Base-by-base conservation (phyloP, 92 coral and sea anemone species). In the Porites lobata region DNA sequence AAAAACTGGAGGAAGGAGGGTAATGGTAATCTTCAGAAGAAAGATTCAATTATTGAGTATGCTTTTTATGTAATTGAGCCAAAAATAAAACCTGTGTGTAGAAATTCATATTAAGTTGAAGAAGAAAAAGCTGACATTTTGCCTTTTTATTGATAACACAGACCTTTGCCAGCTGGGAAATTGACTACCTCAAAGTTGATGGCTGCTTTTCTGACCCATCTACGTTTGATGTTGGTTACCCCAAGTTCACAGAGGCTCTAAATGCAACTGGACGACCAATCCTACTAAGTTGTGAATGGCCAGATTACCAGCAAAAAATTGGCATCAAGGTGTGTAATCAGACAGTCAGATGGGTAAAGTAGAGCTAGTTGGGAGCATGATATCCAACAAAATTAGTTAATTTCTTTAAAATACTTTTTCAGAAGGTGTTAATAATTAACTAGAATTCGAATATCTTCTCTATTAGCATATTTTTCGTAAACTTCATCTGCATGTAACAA, bases 161-260 rank as follows among this genome's bases (percentile, higher is more conserved):
- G 99, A 97, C 99, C 77, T 97, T 95, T 94, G 99, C 98, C n/a
- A 86, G 93, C 54, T 97, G 99, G 99, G 96, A 88, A 32, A 96
- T 96, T 9, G 99, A 97, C 90, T 97, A 97, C 62, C 96, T 97
- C 19, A 97, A 97, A 70, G 88, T 97, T 50, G 98, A 97, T 94
- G 99, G 98, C 65, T 97, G 99, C 87, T 95, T 57, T 75, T 72
- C 98, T 32, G 94, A 94, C 82, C 99, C 99, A 26, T 64, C 79
- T 50, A 80, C 74, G 22, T 92, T 96, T 92, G 92, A 90, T 24
- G 77, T 81, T 11, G 98, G 99, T n/a, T 97, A 93, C 79, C 99
- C 99, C 43, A 88, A 94, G 73, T 94, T 97, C 84, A 81, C 96
- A 1, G 85, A 91, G 64, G 99, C 99, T 52, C 90, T 97, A 11